Percentiles rank a stretch among this genome's conserved stretches.
Evolutionary conservation across 2,888 invertebrate species (phyloP).

Genomic region (Corbicula japonica): DNA sequence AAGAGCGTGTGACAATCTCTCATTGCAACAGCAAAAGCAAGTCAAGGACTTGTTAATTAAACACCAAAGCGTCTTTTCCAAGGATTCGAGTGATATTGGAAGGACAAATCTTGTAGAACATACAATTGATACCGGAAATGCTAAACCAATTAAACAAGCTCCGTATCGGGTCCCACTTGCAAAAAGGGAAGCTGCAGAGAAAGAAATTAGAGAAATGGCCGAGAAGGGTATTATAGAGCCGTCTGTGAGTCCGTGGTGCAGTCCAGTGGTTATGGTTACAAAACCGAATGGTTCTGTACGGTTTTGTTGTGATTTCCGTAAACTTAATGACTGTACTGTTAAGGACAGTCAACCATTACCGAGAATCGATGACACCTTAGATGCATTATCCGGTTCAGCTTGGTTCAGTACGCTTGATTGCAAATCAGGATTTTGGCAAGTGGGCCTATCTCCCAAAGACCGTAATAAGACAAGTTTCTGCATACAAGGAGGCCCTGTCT

Average conservation of each 20-base stretch:
- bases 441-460: conserved; percentile 36
- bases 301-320: conserved; percentile 54
- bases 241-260: conserved; percentile 42
- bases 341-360: conserved; percentile 60
- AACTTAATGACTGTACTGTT: conserved; percentile 33
- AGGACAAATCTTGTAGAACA: conserved; percentile 37
- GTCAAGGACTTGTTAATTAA: conserved; percentile 18
- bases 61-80: conserved; percentile 41
- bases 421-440: conserved; percentile 46
- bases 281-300: conserved; percentile 45
- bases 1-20: neutral
- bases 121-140: conserved; percentile 40
- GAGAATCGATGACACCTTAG: conserved; percentile 51
- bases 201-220: conserved; percentile 45
- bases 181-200: conserved; percentile 47
- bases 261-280: conserved; percentile 39
- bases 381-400: conserved; percentile 43
- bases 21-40: neutral
- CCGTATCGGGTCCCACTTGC: conserved; percentile 47
- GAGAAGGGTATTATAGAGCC: conserved; percentile 53
- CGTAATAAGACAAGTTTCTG: conserved; percentile 42
- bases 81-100: conserved; percentile 32
- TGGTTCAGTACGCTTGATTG: conserved; percentile 50
- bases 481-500: conserved; percentile 34
- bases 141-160: conserved; percentile 36